Base-by-base conservation (phyloP, 2,888 invertebrate genomes). In the Eudasyphora cyanicolor region DNA sequence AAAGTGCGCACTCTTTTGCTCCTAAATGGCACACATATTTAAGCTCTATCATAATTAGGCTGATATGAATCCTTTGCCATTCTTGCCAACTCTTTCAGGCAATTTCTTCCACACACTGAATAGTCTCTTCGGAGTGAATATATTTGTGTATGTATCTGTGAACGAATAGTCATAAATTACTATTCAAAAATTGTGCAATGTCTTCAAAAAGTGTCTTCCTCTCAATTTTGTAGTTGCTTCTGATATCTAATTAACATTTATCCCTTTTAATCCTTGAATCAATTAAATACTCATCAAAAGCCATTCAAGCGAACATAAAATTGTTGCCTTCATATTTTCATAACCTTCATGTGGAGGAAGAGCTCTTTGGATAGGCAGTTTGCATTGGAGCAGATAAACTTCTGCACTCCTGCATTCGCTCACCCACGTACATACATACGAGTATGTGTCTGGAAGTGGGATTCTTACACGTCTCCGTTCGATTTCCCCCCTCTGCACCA, bases 231-330 rank as follows among this genome's bases (percentile, higher is more conserved):
- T 27, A 57, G 24, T 24, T 27, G 27, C 24, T 57, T 24, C 57
- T 38, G 6, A 54, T n/a, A 54, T 54, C 64, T 67, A 67, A 67
- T 67, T 67, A 67, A 67, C 42, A 67, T 24, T 42, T 67, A 67
- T 67, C 42, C 67, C 19, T 67, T 38, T 67, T 67, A 67, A 67
- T 67, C 67, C 67, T 67, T 24, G 67, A 67, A 67, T 67, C 67
- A 67, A 67, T 67, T 67, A 67, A 67, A 42, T 42, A 42, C 67
- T 67, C 67, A 67, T 67, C 42, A 67, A 67, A 67, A 67, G 24
- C 42, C 42, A 67, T 67, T 57, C 38, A 67, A 67, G 67, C 42
- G 67, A 67, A 38, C 42, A 67, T 67, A 24, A 67, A 67, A 38
- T 38, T 42, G 42, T 24, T 38, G 38, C 38, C 24, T 42, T 42